Evolutionary conservation across 2,888 invertebrate genomes (phyloP), one percentile per base, ranked within the genome.

Genomic region (Dexiosoma caninum): DNA sequence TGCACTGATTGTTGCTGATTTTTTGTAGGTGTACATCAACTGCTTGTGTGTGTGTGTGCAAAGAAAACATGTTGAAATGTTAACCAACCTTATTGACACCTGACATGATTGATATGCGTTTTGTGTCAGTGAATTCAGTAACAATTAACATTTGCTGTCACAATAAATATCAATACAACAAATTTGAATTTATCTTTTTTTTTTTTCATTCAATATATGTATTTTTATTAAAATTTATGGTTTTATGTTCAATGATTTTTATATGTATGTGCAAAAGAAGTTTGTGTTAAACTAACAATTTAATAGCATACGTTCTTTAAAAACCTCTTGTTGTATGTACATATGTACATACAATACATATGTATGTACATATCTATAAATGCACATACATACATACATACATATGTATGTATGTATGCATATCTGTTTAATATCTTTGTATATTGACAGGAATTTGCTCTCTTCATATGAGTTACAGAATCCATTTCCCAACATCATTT

Each of bases 71-170:
- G 51, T 75, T 75, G 75, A 64, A 66, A 66, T 71, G 66, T 71
- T 66, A 71, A 71, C 71, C 66, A 71, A 71, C 75, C 75, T 60
- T 60, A 80, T 80, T 80, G 75, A 80, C 80, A 80, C 75, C 75
- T 80, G 80, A 75, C 75, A 80, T 71, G 80, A 76, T 76, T 75
- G 80, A 80, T 76, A 70, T 71, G 35, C 79, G 46, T 66, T 75
- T 44, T 44, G 55, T 71, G 75, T 60, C 70, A 69, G 44, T 60
- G 59, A 53, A 12, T 80, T 80, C 64, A 71, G 59, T 49, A 71
- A 67, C 80, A 76, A 76, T 70, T 80, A 75, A 71, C 66, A 66
- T 76, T 66, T 71, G 70, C 60, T 80, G 75, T 59, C 66, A 60
- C 66, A 64, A 71, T 76, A 75, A 80, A 71, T 49, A 79, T 27